Base-by-base conservation (phyloP, 1,140 invertebrate genomes). In the Galleria mellonella region DNA sequence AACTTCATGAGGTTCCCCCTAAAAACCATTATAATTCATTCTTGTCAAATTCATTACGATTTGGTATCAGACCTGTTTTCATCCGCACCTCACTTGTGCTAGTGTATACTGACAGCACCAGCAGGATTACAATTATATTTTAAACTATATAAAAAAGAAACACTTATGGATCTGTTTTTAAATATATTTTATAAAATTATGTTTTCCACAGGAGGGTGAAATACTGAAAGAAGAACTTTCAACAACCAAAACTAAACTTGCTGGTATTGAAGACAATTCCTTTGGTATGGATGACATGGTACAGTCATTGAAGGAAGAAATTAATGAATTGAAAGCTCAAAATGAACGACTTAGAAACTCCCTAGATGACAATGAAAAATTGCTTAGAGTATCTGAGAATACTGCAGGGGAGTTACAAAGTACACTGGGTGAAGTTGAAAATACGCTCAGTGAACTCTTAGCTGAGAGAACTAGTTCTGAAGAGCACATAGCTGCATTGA, bases 221-320 rank as follows among this genome's bases (percentile, higher is more conserved):
- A 88, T 89, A 31, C 71, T 93, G 8, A 90, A 91, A 76, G 89
- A 89, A 43, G 89, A 92, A 52, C 82, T 91, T 30, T 87, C 88
- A 55, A 79, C 89, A 51, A 87, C 88, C 17, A 87, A 92, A 58
- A 88, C 87, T 40, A 89, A 94, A 59, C 65, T 89, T 55, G 86
- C 86, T 56, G 77, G 88, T 57, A 91, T 91, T 48, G 90, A 93
- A 82, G 89, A 91, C 61, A 91, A 88, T 68, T 91, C 91, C 4
- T 91, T 91, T 76, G 91, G 91, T 4, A 91, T 91, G 57, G 91
- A 92, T 55, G 92, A 93, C 67, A 91, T 92, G 89, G 90, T 94
- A 1, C 76, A 85, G 3, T 87, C 88, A 5, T 65, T 91, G 1
- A 89, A 92, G 47, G 83, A 88, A 29, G 88, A 92, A 62, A 83